Base-by-base conservation (phyloP, 2,797 vertebrate genomes). In the Paramormyrops hopkinsi region DNA sequence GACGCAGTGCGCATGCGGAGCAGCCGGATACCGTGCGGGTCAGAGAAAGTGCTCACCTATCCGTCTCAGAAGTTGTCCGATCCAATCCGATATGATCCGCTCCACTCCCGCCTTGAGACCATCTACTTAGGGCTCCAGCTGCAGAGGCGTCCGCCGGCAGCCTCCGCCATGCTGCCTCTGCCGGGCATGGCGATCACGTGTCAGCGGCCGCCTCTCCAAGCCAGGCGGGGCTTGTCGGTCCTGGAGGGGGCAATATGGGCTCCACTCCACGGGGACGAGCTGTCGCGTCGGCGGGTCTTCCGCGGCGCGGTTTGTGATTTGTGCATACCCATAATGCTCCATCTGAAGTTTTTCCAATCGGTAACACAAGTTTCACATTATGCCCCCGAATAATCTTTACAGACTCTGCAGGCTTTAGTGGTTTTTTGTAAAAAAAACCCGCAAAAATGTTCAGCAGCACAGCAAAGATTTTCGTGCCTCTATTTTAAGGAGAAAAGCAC, bases 81-180 rank as follows among this genome's bases (percentile, higher is more conserved):
- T 44, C 4, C 33, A 3, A 8, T 79, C 33, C 73, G 73, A 44
- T 44, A 44, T 5, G 73, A 11, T 79, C 5, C 73, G 6, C 14
- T 44, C 73, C 73, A 44, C 14, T 79, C 54, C 73, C 37, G 73
- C 14, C 7, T 79, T n/a, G 7, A 79, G 73, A 41, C 6, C 7
- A 44, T 22, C 41, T 84, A 50, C 41, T 11, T 8, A 48, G 9
- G 11, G n/a, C 46, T 12, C 9, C 9, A 22, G 46, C 41, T 12
- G 41, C n/a, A 51, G n/a, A 84, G 22, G 37, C 46, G 46, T 50
- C 46, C 82, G 3, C 46, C n/a, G 82, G 41, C 82, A 84, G 19
- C 41, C 82, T 84, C 46, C 82, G 82, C 79, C 79, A 83, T 83
- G 79, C 79, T 83, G n/a, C 37, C 17, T 76, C 37, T 76, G 29